Evolutionary conservation across 2,113 vertebrate genomes (phyloP).

Genomic region (Asarcornis scutulata): DNA sequence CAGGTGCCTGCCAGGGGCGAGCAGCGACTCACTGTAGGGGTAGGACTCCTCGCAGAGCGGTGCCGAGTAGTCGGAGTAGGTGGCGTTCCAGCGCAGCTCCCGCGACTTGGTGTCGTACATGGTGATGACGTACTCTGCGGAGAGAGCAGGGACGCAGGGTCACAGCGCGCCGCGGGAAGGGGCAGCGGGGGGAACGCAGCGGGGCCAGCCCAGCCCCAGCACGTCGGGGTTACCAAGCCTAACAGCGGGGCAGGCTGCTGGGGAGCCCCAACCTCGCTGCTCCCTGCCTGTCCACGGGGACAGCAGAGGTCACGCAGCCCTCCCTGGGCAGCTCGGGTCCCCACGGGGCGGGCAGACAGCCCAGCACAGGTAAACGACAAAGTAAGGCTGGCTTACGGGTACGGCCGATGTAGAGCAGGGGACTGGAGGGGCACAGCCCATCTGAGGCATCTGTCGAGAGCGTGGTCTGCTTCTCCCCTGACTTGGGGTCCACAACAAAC

Average conservation of each 20-base stretch:
- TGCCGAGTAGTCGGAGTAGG: conserved; percentile 92
- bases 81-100: conserved; percentile 92
- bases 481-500: conserved; percentile 94
- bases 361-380: fast-evolving
- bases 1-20: background rate
- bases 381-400: conserved; percentile 80
- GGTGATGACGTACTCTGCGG: conserved; percentile 91
- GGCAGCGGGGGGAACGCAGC: background rate
- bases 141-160: background rate
- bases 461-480: conserved; percentile 92
- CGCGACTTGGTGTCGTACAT: conserved; percentile 94
- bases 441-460: conserved; percentile 88
- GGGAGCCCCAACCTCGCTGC: background rate
- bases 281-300: background rate
- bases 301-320: background rate
- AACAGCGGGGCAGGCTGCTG: background rate
- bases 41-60: conserved; percentile 79
- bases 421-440: conserved; percentile 85
- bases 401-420: conserved; percentile 92
- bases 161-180: background rate
- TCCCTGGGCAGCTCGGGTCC: no score
- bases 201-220: background rate
- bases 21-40: conserved; percentile 84
- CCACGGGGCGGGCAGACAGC: no score
- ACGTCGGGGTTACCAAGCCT: background rate